Evolutionary conservation across 2,797 vertebrate genomes (phyloP).

Genomic region (Lophius americanus): DNA sequence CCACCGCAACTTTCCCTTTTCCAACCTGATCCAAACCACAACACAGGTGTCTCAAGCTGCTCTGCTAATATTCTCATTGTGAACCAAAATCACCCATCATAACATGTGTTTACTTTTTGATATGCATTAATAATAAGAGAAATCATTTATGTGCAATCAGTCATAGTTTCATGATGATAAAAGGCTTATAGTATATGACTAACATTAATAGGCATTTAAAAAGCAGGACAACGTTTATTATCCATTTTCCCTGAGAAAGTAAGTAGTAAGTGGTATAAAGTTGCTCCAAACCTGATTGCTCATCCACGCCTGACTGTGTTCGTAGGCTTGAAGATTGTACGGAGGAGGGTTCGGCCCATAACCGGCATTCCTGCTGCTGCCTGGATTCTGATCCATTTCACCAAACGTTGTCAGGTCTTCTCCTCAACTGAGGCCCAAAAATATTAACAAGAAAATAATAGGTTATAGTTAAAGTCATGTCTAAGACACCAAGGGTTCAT

Average conservation of each 20-base stretch:
- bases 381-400: conserved; percentile 58
- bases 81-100: not conserved
- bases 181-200: conserved; percentile 7
- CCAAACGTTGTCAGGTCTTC: conserved; percentile 4
- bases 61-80: not conserved
- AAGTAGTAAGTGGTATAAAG: not conserved
- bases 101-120: not conserved
- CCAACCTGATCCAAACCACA: conserved; percentile 38
- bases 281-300: conserved; percentile 44
- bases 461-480: conserved; percentile 14
- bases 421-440: conserved; percentile 6
- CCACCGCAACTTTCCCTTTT: conserved; percentile 51
- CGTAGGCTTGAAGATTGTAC: conserved; percentile 48
- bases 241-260: not conserved
- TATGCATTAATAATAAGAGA: not conserved
- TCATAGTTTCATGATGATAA: conserved; percentile 19
- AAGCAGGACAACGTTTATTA: not conserved
- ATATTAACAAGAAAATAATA: conserved; percentile 11
- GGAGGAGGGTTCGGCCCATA: conserved; percentile 49
- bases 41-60: not conserved
- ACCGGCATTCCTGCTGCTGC: conserved; percentile 2
- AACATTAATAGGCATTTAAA: conserved; percentile 3
- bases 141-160: conserved; percentile 8
- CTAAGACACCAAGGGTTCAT: conserved; percentile 10
- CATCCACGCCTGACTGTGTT: conserved; percentile 18